Base-by-base conservation (phyloP, 2,797 vertebrate species). In the Sebastes matsubarae region DNA sequence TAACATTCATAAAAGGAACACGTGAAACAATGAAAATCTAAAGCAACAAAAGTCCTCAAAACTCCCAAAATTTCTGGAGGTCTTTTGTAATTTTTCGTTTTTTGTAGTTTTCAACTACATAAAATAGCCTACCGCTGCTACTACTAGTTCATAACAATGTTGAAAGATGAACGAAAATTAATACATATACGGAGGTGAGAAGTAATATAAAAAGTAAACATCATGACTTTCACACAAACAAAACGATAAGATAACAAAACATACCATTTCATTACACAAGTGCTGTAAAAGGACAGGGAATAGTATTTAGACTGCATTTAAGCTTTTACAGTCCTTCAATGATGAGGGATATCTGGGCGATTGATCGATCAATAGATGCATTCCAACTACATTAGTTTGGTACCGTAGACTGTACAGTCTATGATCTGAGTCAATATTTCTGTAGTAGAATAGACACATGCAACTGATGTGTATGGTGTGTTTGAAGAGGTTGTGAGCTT, bases 241-340 rank as follows among this genome's bases (percentile, higher is more conserved):
- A 90, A 91, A 92, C 20, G 68, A 92, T 92, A 91, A 92, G 89
- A 94, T 85, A 89, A 90, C 67, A 88, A 81, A 89, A 92, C 94
- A 96, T 94, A 94, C 83, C 88, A 84, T 95, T 95, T 96, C 88
- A 95, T 96, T 94, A 96, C 93, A 96, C 96, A 96, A 97, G 96
- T 97, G 96, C 96, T 96, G 91, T 87, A 93, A 92, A 85, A 92
- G 83, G 81, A 90, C 65, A 85, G 64, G 83, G 77, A 83, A 87
- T 79, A 82, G 78, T 38, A 74, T 50, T 70, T 69, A 55, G 42
- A 69, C 76, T 81, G 87, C 72, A 72, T 87, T 32, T 9, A 78
- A 66, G 68, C 29, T 52, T 72, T 54, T 69, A 83, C 74, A 77
- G 86, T 14, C 54, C 68, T 80, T 80, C 52, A 13, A 32, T 70